Conservation (phyloP, 2,113 vertebrate species). For the Datnioides undecimradiatus region DNA sequence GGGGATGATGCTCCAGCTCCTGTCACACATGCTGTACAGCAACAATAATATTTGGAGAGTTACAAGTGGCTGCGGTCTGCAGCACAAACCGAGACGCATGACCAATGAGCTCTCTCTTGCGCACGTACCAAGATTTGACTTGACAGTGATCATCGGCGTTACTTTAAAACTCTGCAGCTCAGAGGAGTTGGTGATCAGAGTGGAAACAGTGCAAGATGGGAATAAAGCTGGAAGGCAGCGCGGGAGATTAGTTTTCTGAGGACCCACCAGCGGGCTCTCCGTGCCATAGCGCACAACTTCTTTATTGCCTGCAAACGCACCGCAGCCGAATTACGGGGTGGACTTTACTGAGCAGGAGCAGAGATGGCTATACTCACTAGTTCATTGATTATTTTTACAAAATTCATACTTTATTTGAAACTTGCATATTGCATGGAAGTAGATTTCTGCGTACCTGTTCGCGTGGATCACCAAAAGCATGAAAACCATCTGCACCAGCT, state of each 20-base stretch:
- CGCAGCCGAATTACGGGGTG: conserved; percentile 14
- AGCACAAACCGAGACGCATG: conserved; percentile 55
- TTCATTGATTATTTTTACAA: conserved; percentile 48
- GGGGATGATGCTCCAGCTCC: conserved; percentile 38
- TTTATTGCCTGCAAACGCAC: conserved; percentile 4
- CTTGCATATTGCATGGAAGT: conserved; percentile 77
- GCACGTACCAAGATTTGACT: conserved; percentile 63
- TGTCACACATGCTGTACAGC: conserved; percentile 65
- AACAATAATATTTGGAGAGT: conserved; percentile 78
- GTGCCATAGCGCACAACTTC: conserved; percentile 56
- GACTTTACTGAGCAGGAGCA: conserved; percentile 39
- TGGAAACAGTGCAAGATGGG: conserved; percentile 58
- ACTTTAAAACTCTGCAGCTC: conserved; percentile 69
- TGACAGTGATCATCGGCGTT: conserved; percentile 49
- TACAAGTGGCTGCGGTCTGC: conserved; percentile 76
- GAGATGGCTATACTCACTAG: conserved; percentile 72
- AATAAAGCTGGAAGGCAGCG: conserved; percentile 15
- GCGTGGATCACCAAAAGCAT: conserved; percentile 84
- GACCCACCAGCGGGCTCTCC: conserved; percentile 41
- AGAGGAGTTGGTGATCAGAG: conserved; percentile 43
- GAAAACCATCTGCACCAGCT: conserved; percentile 72
- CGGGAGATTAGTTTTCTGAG: conserved; percentile 35
- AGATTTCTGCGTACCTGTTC: conserved; percentile 87
- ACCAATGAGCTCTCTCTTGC: conserved; percentile 70
- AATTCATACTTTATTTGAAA: conserved; percentile 61